These are phyloP conservation scores for Tanypteryx hageni DNA, from an alignment of 2,888 invertebrate species.

Conservation along the genomic window DNA sequence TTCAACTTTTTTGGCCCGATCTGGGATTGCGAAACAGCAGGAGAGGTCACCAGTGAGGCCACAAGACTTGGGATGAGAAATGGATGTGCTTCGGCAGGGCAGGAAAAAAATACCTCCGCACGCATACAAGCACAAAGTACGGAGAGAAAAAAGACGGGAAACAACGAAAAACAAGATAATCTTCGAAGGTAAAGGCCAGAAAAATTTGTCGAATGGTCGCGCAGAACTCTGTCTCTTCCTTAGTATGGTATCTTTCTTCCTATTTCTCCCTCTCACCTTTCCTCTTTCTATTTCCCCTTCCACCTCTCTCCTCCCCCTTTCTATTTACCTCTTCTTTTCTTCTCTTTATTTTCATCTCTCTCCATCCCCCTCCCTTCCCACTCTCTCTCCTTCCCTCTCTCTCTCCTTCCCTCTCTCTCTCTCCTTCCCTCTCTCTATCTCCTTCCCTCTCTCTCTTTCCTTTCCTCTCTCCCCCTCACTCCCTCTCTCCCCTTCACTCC, in stretches of 20 bases:
- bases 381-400: not conserved
- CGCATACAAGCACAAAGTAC: not conserved
- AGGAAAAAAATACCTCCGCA: not conserved
- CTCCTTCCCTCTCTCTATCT: not conserved
- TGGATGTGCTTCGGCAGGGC: not conserved
- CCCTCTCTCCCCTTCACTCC: not conserved
- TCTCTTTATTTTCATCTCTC: not conserved
- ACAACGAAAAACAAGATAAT: conserved; percentile 20
- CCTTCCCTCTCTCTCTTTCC: not conserved
- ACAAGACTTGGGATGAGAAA: not conserved
- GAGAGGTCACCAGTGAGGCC: not conserved
- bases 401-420: not conserved
- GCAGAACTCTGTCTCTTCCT: not conserved
- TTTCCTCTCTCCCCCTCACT: not conserved
- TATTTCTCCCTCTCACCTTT: not conserved
- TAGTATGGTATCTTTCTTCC: not conserved
- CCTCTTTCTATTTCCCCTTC: not conserved
- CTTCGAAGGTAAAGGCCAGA: not conserved
- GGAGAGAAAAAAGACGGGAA: not conserved
- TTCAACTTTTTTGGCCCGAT: not conserved
- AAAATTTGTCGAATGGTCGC: not conserved
- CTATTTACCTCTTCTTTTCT: not conserved
- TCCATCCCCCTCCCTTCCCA: not conserved
- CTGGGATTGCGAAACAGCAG: conserved; percentile 6
- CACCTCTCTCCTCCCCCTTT: not conserved